phyloP scores from a whole-genome alignment of 2,888 invertebrate genomes.

The Willowsia nigromaculata region DNA sequence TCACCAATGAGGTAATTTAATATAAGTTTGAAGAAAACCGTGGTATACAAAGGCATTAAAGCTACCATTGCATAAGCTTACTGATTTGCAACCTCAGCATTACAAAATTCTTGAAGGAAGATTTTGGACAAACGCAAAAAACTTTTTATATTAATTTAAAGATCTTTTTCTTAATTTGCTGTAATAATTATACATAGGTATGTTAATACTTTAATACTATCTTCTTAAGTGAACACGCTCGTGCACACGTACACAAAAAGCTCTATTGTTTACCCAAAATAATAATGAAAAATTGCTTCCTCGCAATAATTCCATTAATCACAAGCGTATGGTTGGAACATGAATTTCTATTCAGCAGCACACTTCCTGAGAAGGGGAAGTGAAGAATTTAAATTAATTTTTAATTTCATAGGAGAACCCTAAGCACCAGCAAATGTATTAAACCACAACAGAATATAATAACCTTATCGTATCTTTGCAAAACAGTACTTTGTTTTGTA shows the following conservation, averaged over 20 bases:
- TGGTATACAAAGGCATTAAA: background rate
- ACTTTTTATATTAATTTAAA: no score
- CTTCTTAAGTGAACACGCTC: background rate
- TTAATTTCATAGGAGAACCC: background rate
- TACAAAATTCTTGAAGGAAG: no score
- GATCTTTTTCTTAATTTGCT: no score
- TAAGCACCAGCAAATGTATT: background rate
- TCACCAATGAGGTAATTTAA: background rate
- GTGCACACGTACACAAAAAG: background rate
- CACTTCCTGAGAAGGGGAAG: background rate
- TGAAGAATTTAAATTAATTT: constrained; percentile 45
- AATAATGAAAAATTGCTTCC: background rate
- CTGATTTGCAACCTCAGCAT: no score
- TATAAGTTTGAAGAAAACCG: background rate
- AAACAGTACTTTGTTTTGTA: no score
- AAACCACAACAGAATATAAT: no score
- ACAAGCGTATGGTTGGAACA: background rate
- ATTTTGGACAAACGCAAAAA: no score
- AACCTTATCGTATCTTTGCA: no score
- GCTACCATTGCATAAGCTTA: no score
- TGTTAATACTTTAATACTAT: no score
- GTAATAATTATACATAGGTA: no score
- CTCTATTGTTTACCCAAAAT: background rate
- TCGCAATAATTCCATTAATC: background rate
- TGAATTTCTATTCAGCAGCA: background rate